Evolutionary conservation across 2,797 vertebrate species (phyloP), one percentile per base, ranked within the genome.

Genomic region (Molossus molossus): DNA sequence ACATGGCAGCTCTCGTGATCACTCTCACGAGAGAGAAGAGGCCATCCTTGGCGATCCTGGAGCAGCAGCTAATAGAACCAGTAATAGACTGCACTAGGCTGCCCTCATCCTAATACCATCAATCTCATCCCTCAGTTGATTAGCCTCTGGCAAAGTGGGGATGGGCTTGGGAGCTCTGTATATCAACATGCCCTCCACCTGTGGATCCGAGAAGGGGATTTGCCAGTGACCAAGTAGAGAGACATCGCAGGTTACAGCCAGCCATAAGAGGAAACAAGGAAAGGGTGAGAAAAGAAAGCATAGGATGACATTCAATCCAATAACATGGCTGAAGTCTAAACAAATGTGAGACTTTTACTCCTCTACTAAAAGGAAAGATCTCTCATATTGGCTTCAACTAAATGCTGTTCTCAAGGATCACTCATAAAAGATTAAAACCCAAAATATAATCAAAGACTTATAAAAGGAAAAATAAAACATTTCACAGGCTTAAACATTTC

Each of bases 381-480:
- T 81, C 60, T 25, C 76, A 69, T 6, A 57, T 0, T 55, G 50
- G 57, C 17, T 45, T 62, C 50, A 88, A 55, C n/a, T 88, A 62
- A 75, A 48, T 50, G 58, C 18, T 76, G 18, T 85, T 62, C 81
- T 7, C 53, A 77, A 88, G 73, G 40, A 81, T 40, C 48, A 72
- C 4, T 4, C 5, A n/a, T 91, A 88, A 77, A 90, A 90, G 60
- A 83, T 27, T 85, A 70, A 93, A 89, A n/a, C 33, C 70, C 27
- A 67, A 95, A 92, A 57, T 64, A 76, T 1, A 84, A 67, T 70
- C n/a, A 76, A 95, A 57, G 27, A 55, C 80, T 72, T 77, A 89
- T 76, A 70, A 81, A 86, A 72, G 4, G 70, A 79, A 75, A 81
- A 92, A 92, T 50, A 87, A 83, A 95, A 53, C 45, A 65, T 73